A percentile compares a stretch with the other conserved stretches of the same genome.
Evolutionary conservation across 2,113 vertebrate genomes (phyloP).

Genomic region (Lycaon pictus): DNA sequence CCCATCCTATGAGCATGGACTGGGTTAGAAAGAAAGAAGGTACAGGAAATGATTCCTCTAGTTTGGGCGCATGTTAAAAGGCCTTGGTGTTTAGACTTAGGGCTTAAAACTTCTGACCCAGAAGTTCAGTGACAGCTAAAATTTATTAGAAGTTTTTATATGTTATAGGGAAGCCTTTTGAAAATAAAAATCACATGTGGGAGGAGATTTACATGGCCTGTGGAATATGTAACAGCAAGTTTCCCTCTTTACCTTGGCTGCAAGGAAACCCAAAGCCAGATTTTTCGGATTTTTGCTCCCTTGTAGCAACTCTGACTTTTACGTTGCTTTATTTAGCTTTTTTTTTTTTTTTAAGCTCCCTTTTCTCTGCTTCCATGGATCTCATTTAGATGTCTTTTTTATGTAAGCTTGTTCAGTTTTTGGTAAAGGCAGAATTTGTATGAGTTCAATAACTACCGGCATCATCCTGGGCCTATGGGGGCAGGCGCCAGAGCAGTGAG

Average conservation of each 20-base stretch:
- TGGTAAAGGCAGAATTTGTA: neutral
- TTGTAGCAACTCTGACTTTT: neutral
- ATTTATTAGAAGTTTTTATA: neutral
- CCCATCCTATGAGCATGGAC: neutral
- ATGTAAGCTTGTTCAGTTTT: slow-evolving; percentile 1
- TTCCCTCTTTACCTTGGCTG: neutral
- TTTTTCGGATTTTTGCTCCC: neutral
- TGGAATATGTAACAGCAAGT: neutral
- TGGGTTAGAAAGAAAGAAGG: neutral
- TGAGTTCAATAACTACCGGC: neutral
- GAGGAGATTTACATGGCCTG: rapidly evolving
- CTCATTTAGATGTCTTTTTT: slow-evolving; percentile 40
- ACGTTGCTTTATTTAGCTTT: neutral
- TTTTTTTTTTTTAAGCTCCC: neutral
- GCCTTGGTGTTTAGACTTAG: neutral
- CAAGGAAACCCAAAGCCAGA: neutral
- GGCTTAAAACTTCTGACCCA: neutral
- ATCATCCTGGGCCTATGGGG: neutral
- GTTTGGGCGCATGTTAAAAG: neutral
- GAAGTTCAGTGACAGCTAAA: neutral
- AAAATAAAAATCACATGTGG: neutral
- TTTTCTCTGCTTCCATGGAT: neutral
- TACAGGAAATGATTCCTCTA: rapidly evolving
- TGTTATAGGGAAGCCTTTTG: neutral
- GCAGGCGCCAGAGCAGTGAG: rapidly evolving